Conservation (phyloP, 2,888 invertebrate species). For the Tetropium fuscum region DNA sequence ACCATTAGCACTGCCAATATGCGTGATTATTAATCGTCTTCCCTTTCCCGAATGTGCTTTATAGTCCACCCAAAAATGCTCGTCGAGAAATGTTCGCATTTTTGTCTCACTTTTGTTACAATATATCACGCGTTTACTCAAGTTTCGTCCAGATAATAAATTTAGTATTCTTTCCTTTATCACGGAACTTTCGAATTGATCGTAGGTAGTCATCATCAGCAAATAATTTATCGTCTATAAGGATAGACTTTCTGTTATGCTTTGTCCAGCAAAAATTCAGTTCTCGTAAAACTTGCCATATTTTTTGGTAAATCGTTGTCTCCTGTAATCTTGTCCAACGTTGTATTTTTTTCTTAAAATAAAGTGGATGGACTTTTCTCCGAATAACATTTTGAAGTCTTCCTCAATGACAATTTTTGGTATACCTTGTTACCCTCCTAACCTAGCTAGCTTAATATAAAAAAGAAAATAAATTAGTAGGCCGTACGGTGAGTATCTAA, state of each 20-base stretch:
- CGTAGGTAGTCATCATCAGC: background rate
- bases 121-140: background rate
- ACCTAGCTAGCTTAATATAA: too few species aligned
- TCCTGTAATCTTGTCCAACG: too few species aligned
- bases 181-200: background rate
- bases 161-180: background rate
- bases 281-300: background rate
- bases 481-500: too few species aligned
- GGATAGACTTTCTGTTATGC: background rate
- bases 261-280: background rate
- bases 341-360: too few species aligned
- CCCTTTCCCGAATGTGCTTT: constrained; percentile 2
- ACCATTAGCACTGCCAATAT: constrained; percentile 5
- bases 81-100: background rate
- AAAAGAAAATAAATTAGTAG: too few species aligned
- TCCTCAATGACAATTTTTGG: too few species aligned
- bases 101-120: background rate
- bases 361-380: too few species aligned
- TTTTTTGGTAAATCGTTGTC: too few species aligned
- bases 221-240: background rate
- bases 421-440: too few species aligned
- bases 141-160: too few species aligned
- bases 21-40: background rate
- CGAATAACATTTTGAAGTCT: too few species aligned
- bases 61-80: background rate